Conservation (phyloP, 2,888 invertebrate species). For the Torymus tubicola region DNA sequence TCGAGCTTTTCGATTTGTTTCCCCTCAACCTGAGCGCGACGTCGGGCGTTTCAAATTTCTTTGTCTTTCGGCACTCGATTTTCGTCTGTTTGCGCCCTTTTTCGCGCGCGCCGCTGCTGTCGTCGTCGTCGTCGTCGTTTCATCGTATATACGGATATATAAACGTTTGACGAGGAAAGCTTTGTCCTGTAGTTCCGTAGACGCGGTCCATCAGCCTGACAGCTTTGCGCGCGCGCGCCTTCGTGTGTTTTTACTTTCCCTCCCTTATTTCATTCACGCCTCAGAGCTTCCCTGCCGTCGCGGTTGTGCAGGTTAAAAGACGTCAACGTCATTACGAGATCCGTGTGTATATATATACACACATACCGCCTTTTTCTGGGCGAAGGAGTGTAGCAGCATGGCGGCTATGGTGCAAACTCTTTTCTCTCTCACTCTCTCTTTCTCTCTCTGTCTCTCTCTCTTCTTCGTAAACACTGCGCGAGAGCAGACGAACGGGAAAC, state of each 20-base stretch:
- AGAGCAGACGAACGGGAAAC: background rate
- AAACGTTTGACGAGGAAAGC: conserved; percentile 29
- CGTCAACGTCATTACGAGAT: conserved; percentile 46
- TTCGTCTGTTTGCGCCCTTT: conserved; percentile 15
- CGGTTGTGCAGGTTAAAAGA: conserved; percentile 10
- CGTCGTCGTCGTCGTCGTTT: background rate
- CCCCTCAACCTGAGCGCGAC: background rate
- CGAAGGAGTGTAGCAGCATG: background rate
- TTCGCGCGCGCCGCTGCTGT: background rate
- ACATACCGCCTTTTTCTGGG: background rate
- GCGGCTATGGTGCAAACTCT: background rate
- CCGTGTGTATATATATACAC: background rate
- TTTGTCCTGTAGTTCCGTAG: background rate
- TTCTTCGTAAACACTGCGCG: conserved; percentile 1
- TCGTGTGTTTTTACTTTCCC: background rate
- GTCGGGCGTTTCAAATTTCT: conserved; percentile 18
- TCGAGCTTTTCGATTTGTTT: conserved; percentile 5
- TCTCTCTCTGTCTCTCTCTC: no score
- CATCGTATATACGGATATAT: conserved; percentile 9
- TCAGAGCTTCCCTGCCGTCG: no score
- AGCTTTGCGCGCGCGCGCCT: conserved; percentile 1
- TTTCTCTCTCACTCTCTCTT: background rate
- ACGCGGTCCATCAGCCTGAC: conserved; percentile 39
- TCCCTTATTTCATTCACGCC: conserved; percentile 45
- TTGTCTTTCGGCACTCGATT: conserved; percentile 38